Percentiles rank a stretch among this genome's conserved stretches.
These are phyloP conservation scores for Camponotus pennsylvanicus DNA, from an alignment of 1,140 invertebrate species.

Conservation along the genomic window DNA sequence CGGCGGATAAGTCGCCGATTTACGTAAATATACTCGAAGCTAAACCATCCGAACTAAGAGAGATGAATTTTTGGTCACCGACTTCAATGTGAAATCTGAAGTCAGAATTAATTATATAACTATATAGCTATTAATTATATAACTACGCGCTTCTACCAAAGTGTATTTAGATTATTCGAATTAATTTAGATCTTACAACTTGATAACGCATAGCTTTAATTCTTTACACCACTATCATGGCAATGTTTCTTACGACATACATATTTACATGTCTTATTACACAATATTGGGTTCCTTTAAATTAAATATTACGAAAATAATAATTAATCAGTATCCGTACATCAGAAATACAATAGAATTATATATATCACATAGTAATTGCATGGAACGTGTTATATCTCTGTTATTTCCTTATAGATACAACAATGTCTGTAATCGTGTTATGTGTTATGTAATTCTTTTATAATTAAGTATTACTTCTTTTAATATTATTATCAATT, in stretches of 20 bases:
- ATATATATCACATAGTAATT: not conserved
- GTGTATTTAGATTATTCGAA: constrained; percentile 32
- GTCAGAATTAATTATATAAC: constrained; percentile 6
- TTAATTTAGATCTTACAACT: constrained; percentile 16
- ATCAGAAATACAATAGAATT: not conserved
- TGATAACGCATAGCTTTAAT: constrained; percentile 13
- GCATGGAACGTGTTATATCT: too few relatives aligned
- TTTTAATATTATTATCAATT: too few relatives aligned
- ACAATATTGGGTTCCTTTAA: not conserved
- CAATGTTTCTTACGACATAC: not conserved
- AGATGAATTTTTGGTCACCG: constrained; percentile 95
- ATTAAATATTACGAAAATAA: not conserved
- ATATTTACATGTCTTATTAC: not conserved
- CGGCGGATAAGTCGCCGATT: constrained; percentile 56
- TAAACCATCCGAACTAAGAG: constrained; percentile 91
- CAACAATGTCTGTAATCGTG: too few relatives aligned
- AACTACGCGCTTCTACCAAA: constrained; percentile 31
- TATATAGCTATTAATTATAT: constrained; percentile 12
- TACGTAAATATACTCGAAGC: constrained; percentile 84
- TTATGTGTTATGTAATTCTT: too few relatives aligned
- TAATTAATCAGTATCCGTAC: not conserved
- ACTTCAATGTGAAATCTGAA: constrained; percentile 90
- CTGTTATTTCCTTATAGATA: too few relatives aligned
- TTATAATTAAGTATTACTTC: too few relatives aligned
- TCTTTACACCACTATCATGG: constrained; percentile 18